phyloP scores from a whole-genome alignment of 2,113 vertebrate genomes.

The Microcebus ravelobensis region DNA sequence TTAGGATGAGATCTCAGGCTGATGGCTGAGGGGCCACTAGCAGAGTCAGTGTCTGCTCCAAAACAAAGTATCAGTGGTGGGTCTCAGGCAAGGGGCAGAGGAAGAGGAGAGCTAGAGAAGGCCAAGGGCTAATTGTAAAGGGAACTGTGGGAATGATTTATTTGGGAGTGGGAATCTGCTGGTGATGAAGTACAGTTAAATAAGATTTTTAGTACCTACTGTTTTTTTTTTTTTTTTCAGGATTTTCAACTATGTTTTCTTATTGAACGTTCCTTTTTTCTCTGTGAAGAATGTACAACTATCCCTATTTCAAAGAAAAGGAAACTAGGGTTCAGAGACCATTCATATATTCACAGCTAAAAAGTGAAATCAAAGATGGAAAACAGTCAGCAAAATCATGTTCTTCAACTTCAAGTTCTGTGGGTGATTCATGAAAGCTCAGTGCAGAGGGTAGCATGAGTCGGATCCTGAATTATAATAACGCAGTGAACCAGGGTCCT shows the following conservation, averaged over 20 bases:
- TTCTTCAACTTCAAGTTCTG: not conserved
- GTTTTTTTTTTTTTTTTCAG: not conserved
- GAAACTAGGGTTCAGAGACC: not conserved
- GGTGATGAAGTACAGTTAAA: not conserved
- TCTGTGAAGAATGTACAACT: not conserved
- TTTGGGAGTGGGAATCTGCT: not conserved
- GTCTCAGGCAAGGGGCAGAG: not conserved
- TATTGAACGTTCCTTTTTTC: not conserved
- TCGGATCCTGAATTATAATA: not conserved
- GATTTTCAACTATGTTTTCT: not conserved
- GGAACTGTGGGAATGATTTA: not conserved
- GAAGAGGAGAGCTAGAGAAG: not conserved
- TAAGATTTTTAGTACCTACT: not conserved
- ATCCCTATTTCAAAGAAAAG: not conserved
- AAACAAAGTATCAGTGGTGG: not conserved
- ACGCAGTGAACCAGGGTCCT: not conserved
- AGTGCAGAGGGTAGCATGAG: not conserved
- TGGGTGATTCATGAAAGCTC: not conserved
- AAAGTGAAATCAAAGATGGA: not conserved
- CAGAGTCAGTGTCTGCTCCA: not conserved
- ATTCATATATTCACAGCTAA: not conserved
- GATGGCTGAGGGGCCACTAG: not conserved
- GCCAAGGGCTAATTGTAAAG: not conserved
- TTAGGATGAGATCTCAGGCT: not conserved
- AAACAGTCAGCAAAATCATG: not conserved